These are phyloP conservation scores for Agrilus cyanescens DNA, from an alignment of 2,888 invertebrate species.

Conservation along the genomic window DNA sequence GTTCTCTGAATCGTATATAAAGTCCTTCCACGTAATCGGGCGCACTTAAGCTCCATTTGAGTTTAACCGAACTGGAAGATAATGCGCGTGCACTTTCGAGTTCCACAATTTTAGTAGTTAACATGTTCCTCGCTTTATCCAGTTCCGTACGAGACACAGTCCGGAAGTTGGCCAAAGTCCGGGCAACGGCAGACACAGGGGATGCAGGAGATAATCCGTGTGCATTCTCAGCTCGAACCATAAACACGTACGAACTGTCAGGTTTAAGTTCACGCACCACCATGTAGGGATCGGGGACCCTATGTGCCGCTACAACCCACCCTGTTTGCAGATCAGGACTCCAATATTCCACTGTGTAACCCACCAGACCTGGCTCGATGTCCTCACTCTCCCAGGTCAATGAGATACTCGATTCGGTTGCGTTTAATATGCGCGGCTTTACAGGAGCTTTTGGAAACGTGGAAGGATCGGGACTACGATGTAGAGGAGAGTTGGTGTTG, in stretches of 20 bases:
- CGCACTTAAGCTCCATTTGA: conserved; percentile 37
- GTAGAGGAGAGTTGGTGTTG: conserved; percentile 46
- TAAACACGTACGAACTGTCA: conserved; percentile 73
- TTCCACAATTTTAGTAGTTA: conserved; percentile 70
- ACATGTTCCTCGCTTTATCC: conserved; percentile 62
- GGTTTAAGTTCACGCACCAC: conserved; percentile 62
- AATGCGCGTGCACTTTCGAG: conserved; percentile 46
- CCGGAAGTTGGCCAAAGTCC: conserved; percentile 54
- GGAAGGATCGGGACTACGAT: conserved; percentile 59
- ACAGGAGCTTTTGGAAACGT: conserved; percentile 63
- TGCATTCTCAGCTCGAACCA: conserved; percentile 75
- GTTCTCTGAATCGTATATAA: conserved; percentile 53
- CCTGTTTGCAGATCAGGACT: conserved; percentile 68
- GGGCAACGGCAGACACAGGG: conserved; percentile 56
- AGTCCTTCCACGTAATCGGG: conserved; percentile 49
- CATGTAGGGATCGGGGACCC: conserved; percentile 55
- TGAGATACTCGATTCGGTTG: conserved; percentile 50
- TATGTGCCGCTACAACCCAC: conserved; percentile 59
- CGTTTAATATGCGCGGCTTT: conserved; percentile 54
- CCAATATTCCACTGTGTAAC: conserved; percentile 68
- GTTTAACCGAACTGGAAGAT: conserved; percentile 42
- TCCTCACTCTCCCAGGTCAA: conserved; percentile 52
- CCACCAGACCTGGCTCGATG: conserved; percentile 36
- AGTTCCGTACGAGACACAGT: conserved; percentile 63
- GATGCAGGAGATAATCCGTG: conserved; percentile 78